Evolutionary conservation across 2,888 invertebrate species (phyloP).

Genomic region (Ectropis crepuscularia): DNA sequence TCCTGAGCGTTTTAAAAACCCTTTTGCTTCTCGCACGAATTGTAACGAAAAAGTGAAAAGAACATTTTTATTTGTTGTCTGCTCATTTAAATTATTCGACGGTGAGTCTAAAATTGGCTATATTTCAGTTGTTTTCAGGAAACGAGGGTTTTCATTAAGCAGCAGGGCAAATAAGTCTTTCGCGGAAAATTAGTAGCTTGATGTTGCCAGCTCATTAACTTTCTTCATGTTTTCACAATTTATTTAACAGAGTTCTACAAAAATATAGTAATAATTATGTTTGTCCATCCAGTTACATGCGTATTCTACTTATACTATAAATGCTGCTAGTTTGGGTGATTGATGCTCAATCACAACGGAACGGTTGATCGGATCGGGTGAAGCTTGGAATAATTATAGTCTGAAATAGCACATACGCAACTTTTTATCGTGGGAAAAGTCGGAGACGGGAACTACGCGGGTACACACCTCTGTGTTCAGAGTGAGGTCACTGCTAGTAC

Average conservation of each 20-base stretch:
- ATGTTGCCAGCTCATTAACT: neutral
- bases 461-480: too few species aligned
- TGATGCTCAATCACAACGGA: too few species aligned
- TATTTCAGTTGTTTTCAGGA: constrained; percentile 29
- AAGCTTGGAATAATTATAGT: too few species aligned
- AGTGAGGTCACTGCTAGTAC: too few species aligned
- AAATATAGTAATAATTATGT: too few species aligned
- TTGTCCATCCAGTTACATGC: too few species aligned
- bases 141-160: constrained; percentile 14
- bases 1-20: constrained; percentile 81
- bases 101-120: constrained; percentile 49
- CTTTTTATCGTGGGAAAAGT: too few species aligned
- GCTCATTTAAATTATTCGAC: constrained; percentile 61
- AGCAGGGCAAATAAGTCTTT: constrained; percentile 7
- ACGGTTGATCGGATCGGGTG: too few species aligned
- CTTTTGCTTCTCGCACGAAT: constrained; percentile 77
- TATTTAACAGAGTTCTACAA: neutral
- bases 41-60: constrained; percentile 72
- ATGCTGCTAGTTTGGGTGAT: too few species aligned
- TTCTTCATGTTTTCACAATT: neutral
- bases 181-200: constrained; percentile 5
- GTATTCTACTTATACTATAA: too few species aligned
- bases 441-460: too few species aligned
- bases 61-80: constrained; percentile 67
- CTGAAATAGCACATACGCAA: too few species aligned